Conservation (phyloP, 2,113 vertebrate species). For the Geococcyx californianus region DNA sequence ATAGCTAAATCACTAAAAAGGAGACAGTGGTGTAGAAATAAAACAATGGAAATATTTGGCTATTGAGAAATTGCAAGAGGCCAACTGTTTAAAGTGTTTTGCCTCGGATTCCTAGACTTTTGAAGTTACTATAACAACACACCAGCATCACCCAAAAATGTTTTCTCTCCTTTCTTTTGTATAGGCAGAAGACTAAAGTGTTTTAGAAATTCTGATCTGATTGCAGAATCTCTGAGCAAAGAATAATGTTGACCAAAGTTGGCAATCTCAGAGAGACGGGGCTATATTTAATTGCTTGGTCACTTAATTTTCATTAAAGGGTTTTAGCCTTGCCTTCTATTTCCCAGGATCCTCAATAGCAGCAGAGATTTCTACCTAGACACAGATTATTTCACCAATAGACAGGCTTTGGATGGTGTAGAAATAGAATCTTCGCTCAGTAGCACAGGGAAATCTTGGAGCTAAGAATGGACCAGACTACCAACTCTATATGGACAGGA, state of each 20-base stretch:
- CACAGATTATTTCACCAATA: neutral
- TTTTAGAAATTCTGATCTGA: constrained; percentile 41
- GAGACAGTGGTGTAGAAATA: neutral
- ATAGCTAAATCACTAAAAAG: neutral
- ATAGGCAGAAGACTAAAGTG: neutral
- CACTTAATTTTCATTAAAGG: constrained; percentile 15
- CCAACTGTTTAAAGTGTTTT: neutral
- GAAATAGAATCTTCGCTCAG: constrained; percentile 30
- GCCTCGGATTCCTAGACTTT: neutral
- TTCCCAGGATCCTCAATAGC: constrained; percentile 23
- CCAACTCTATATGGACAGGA: neutral
- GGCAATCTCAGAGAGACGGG: neutral
- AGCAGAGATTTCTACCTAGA: constrained; percentile 14
- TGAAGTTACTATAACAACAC: constrained; percentile 53
- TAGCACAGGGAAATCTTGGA: neutral
- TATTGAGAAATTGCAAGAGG: neutral
- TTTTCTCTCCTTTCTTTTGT: neutral
- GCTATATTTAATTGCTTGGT: neutral
- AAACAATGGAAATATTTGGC: neutral
- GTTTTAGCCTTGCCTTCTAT: constrained; percentile 6
- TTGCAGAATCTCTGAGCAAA: neutral
- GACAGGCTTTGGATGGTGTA: neutral
- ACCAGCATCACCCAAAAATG: constrained; percentile 1
- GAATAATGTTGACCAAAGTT: constrained; percentile 28
- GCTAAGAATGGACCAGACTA: constrained; percentile 3